phyloP scores from a whole-genome alignment of 2,888 invertebrate genomes.

The Agrochola litura region DNA sequence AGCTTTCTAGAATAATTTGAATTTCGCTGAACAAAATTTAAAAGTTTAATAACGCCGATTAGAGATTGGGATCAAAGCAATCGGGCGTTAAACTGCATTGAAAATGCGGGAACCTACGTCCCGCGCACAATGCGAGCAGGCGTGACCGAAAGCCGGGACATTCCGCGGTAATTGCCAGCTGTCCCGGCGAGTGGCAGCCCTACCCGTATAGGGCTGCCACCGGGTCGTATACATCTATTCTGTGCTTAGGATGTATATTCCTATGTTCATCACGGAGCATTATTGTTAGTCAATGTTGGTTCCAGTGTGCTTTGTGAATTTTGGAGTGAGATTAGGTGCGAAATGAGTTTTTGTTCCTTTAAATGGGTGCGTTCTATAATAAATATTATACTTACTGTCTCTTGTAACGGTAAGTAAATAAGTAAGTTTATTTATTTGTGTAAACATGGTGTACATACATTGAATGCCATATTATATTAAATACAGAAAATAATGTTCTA shows the following conservation, averaged over 20 bases:
- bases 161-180: slow-evolving; percentile 60
- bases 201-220: slow-evolving; percentile 27
- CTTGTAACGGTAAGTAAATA: not conserved
- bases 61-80: slow-evolving; percentile 59
- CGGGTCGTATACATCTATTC: slow-evolving; percentile 35
- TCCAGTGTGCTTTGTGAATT: slow-evolving; percentile 39
- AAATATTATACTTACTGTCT: not conserved
- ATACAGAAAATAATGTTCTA: no score
- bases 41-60: slow-evolving; percentile 63
- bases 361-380: not conserved
- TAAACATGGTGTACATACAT: no score
- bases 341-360: not conserved
- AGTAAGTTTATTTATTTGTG: no score
- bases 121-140: slow-evolving; percentile 51
- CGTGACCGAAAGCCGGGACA: slow-evolving; percentile 48
- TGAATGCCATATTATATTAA: no score
- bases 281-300: slow-evolving; percentile 44
- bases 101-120: slow-evolving; percentile 52
- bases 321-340: slow-evolving; percentile 3
- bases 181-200: slow-evolving; percentile 53
- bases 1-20: slow-evolving; percentile 37
- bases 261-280: slow-evolving; percentile 22
- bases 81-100: slow-evolving; percentile 62
- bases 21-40: slow-evolving; percentile 50
- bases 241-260: slow-evolving; percentile 29